Base-by-base conservation (phyloP, 2,888 invertebrate species). In the Macrosoma leucophasiata region DNA sequence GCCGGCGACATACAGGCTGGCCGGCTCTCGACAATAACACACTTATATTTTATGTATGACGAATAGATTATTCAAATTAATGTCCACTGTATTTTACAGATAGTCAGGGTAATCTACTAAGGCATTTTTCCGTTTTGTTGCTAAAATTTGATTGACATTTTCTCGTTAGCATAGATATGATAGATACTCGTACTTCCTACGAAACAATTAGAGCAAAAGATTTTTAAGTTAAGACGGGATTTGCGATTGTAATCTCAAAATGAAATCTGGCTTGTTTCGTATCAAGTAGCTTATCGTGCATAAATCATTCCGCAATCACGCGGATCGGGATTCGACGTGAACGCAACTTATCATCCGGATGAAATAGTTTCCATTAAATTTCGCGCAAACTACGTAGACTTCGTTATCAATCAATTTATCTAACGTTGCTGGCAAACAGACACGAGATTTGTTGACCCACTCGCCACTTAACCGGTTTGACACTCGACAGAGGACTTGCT, bases 401-500 rank as follows among this genome's bases (percentile, higher is more conserved):
- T 63, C 59, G 58, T 75, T 78, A 78, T 79, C 79, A 71, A 73
- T 77, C 77, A 77, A 77, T 78, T 78, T 71, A 79, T 78, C 78
- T 74, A 63, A 58, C 58, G 60, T 67, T 63, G 59, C 60, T 51
- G 53, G 61, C 63, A 58, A 62, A 60, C 58, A 62, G 55, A 48
- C 62, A 55, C 52, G 55, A 60, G 65, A 73, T 72, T 66, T 71
- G 65, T 67, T 72, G 66, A 69, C 65, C 69, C 58, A 69, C 65
- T 64, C 58, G 55, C 63, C 47, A 46, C 49, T 35, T 42, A 52
- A 74, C 77, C 67, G 74, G 76, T 76, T 70, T 47, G 44, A 49
- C 57, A 50, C 58, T 68, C 63, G 66, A 71, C 64, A 66, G 58
- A 65, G 51, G 53, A 54, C 53, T 55, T 48, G 49, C 60, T 64